Conservation (phyloP, 1,140 invertebrate species). For the Drosophila aff. region DNA sequence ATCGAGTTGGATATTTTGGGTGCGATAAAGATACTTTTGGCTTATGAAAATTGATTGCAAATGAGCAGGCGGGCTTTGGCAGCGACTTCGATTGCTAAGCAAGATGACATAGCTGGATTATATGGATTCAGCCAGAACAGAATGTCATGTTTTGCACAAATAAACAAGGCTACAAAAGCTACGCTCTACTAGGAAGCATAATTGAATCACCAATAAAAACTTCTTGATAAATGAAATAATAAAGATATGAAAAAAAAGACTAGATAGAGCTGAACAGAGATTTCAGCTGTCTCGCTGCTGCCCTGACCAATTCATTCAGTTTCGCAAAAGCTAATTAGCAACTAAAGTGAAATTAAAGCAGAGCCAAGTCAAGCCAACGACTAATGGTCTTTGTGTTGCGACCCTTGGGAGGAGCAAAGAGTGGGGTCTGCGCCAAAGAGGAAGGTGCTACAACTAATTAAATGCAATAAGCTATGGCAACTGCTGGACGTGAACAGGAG, state of each 20-base stretch:
- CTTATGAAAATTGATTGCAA: slow-evolving; percentile 55
- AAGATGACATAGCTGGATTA: slow-evolving; percentile 35
- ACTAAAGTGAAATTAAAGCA: slow-evolving; percentile 83
- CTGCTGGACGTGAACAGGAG: slow-evolving; percentile 53
- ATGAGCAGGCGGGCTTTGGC: slow-evolving; percentile 8
- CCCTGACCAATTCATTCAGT: slow-evolving; percentile 72
- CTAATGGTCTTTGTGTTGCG: slow-evolving; percentile 64
- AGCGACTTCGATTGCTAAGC: slow-evolving; percentile 26
- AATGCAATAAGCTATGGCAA: slow-evolving; percentile 80
- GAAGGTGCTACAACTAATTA: slow-evolving; percentile 81
- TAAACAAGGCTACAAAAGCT: slow-evolving; percentile 1
- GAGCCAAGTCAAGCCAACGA: slow-evolving; percentile 59
- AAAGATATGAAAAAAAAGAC: slow-evolving; percentile 5
- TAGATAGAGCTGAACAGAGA: slow-evolving; percentile 16
- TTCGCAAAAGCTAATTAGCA: slow-evolving; percentile 79
- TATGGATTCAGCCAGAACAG: not conserved
- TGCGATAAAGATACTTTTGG: slow-evolving; percentile 26
- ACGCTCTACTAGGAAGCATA: slow-evolving; percentile 9
- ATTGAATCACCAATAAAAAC: slow-evolving; percentile 33
- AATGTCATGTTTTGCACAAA: slow-evolving; percentile 12
- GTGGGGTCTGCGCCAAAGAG: not conserved
- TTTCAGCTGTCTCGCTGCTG: slow-evolving; percentile 42
- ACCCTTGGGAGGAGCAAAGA: slow-evolving; percentile 6
- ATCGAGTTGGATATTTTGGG: slow-evolving; percentile 20
- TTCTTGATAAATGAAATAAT: slow-evolving; percentile 21